Evolutionary conservation across 2,888 invertebrate genomes (phyloP).

Genomic region (Dynastes tityus): DNA sequence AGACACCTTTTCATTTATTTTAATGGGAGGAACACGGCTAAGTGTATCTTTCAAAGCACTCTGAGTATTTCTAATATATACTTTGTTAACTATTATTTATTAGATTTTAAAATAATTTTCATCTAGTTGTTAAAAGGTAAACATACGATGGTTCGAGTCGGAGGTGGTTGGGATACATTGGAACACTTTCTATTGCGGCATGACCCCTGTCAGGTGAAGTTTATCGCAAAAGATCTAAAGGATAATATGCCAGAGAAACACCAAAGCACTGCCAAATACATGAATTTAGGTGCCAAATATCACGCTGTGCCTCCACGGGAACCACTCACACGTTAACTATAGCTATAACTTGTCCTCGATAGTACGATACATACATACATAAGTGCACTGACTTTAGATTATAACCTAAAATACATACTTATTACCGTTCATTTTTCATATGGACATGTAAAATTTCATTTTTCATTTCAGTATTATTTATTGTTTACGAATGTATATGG

Average conservation of each 20-base stretch:
- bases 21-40: neutral
- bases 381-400: slow-evolving; percentile 49
- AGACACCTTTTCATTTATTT: too few relatives aligned
- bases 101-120: too few relatives aligned
- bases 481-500: slow-evolving; percentile 19
- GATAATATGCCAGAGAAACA: slow-evolving; percentile 59
- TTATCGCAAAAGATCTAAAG: slow-evolving; percentile 65
- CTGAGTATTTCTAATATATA: slow-evolving; percentile 7
- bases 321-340: slow-evolving; percentile 68
- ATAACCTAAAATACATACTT: slow-evolving; percentile 44
- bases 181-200: slow-evolving; percentile 93
- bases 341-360: neutral
- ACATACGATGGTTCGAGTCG: slow-evolving; percentile 97
- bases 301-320: slow-evolving; percentile 80
- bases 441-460: slow-evolving; percentile 11
- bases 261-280: slow-evolving; percentile 70
- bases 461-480: slow-evolving; percentile 20
- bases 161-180: slow-evolving; percentile 95
- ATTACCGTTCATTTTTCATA: neutral
- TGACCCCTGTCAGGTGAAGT: slow-evolving; percentile 86
- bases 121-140: slow-evolving; percentile 86
- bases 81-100: neutral
- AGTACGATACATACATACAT: slow-evolving; percentile 11
- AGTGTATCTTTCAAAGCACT: neutral
- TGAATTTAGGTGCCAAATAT: slow-evolving; percentile 83